Evolutionary conservation across 2,113 vertebrate species (phyloP), one percentile per base, ranked within the genome.

Genomic region (Ramphastos sulfuratus): DNA sequence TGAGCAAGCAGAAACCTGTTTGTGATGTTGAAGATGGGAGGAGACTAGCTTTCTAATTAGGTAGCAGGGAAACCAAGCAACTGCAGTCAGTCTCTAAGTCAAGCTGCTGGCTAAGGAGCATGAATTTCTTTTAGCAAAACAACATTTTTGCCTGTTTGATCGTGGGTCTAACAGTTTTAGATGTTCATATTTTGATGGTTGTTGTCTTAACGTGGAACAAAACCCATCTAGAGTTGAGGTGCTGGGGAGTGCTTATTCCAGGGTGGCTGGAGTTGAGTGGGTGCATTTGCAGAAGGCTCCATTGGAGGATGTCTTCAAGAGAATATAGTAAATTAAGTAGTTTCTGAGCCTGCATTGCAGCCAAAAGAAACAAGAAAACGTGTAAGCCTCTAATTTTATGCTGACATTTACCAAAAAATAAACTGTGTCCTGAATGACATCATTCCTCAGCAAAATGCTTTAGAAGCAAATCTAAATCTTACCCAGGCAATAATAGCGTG

Each of bases 331-430:
- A 46, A 28, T n/a, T 3, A 31, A 61, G 59, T 25, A 28, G 79
- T 72, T 93, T 17, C 19, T 75, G 66, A 70, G 37, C 28, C 13
- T 2, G 21, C 50, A 39, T n/a, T 65, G 44, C 54, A 59, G 82
- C 95, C 91, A 85, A 39, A 79, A 79, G 85, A 83, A 92, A 80
- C 79, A 70, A 4, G 12, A 10, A 10, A 80, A 73, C 33, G 52
- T 94, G 77, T 70, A 44, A 72, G 52, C 2, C 76, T 91, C 39
- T 71, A 15, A 54, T 75, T 95, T 91, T 48, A 6, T 88, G 90
- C 90, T 95, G 95, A 65, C 88, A 48, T 88, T 81, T 93, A 78
- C 64, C 73, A 58, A 75, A 91, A 85, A 90, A 42, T 46, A 9
- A 10, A 8, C 65, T 0, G 0, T 77, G 15, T 77, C 91, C 9